phyloP scores from a whole-genome alignment of 1,140 invertebrate species.

The Pseudomyrmex flavicornis region DNA sequence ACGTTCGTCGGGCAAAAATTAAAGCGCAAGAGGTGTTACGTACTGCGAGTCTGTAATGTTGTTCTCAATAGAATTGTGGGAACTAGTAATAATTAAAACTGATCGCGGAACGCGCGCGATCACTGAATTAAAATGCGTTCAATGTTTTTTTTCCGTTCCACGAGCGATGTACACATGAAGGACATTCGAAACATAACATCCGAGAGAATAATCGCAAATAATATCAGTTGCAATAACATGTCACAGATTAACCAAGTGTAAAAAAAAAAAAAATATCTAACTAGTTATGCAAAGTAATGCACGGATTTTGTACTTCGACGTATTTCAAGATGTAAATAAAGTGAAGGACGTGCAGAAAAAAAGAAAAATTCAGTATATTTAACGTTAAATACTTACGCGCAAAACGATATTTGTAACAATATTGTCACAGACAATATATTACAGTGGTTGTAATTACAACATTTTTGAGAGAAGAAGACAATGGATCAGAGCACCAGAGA shows the following conservation, averaged over 20 bases:
- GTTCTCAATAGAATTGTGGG: constrained; percentile 78
- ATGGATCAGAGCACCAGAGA: too few species aligned
- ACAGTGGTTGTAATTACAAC: too few species aligned
- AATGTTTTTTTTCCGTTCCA: constrained; percentile 21
- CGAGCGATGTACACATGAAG: constrained; percentile 44
- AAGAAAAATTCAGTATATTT: not conserved
- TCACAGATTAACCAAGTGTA: too few species aligned
- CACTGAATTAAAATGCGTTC: constrained; percentile 21
- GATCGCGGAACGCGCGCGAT: constrained; percentile 31
- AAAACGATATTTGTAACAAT: constrained; percentile 22
- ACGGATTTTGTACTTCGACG: not conserved
- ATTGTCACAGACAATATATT: not conserved
- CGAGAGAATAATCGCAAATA: constrained; percentile 26
- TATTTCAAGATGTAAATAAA: not conserved
- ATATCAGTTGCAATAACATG: constrained; percentile 11
- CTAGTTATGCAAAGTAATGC: constrained; percentile 20
- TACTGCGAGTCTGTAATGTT: constrained; percentile 49
- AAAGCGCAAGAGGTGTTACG: constrained; percentile 51
- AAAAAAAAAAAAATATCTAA: too few species aligned
- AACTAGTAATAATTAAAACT: constrained; percentile 76
- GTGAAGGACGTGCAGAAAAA: not conserved
- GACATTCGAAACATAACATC: constrained; percentile 16
- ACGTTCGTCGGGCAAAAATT: constrained; percentile 23
- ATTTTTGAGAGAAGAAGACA: too few species aligned
- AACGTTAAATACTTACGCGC: not conserved